Evolutionary conservation across 2,113 vertebrate genomes (phyloP), one percentile per base, ranked within the genome.

Genomic region (Crypturellus undulatus): DNA sequence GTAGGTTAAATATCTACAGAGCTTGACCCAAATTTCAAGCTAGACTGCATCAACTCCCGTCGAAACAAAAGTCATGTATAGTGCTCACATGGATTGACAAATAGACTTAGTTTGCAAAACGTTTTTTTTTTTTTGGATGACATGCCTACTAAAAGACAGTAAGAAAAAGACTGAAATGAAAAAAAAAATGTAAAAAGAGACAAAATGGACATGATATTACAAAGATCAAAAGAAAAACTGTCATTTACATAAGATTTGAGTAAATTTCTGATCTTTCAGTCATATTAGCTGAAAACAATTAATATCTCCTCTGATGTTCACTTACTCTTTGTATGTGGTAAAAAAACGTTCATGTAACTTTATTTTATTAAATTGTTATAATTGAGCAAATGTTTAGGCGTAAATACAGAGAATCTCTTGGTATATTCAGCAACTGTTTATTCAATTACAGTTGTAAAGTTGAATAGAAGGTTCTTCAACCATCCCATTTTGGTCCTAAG

Each of bases 101-200:
- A 19, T 0, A 73, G 5, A 43, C 15, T 34, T 6, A 13, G 3
- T 43, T 79, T 69, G 3, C 10, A 43, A 62, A 87, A 6, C 10
- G 4, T 1, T 38, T 30, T 58, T 94, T 0, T 4, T 63, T 60
- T 84, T 68, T 0, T 24, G 36, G 11, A 10, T 72, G 7, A 0
- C 22, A 19, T 52, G 7, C 5, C 18, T 72, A 58, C 10, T 85
- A 22, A 60, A 5, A 69, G 15, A 28, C 3, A 47, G 12, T 40
- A 16, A 34, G 24, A 59, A 63, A 76, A 34, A 86, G 8, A 40
- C 10, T 49, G 5, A 18, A 3, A 12, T 28, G 9, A 63, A 75
- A 72, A 42, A 40, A n/a, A 42, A 40, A 58, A 42, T 19, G 30
- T 13, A 17, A 40, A 45, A 4, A 28, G 16, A 40, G 8, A 72